Evolutionary conservation across 1,140 invertebrate species (phyloP).

Genomic region (Lasioglossum baleicum): DNA sequence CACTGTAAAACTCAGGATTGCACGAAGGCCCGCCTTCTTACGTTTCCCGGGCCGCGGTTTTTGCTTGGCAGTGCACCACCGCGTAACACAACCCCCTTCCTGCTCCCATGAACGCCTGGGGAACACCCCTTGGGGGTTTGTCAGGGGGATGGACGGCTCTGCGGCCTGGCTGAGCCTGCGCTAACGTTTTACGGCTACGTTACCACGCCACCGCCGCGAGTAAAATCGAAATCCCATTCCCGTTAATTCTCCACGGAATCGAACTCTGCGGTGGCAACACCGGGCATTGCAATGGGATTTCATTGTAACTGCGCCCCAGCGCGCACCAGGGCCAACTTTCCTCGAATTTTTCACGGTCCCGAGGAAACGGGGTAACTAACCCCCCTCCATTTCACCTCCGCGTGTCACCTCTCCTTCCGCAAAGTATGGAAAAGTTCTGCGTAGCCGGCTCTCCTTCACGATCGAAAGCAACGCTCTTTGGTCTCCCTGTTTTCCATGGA

Average conservation of each 20-base stretch:
- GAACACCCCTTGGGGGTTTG: slow-evolving; percentile 52
- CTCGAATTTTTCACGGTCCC: slow-evolving; percentile 29
- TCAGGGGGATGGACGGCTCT: slow-evolving; percentile 44
- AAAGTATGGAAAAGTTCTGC: background rate
- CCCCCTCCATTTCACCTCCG: background rate
- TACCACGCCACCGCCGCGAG: slow-evolving; percentile 60
- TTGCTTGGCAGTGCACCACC: slow-evolving; percentile 22
- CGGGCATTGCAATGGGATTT: slow-evolving; percentile 69
- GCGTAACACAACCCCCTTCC: slow-evolving; percentile 16
- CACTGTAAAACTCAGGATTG: slow-evolving; percentile 60
- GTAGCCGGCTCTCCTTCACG: no score
- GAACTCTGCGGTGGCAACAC: slow-evolving; percentile 66
- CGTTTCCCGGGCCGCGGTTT: slow-evolving; percentile 3
- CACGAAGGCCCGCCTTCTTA: slow-evolving; percentile 52
- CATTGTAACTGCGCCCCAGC: slow-evolving; percentile 66
- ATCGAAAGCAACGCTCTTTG: no score
- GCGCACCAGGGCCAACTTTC: slow-evolving; percentile 20
- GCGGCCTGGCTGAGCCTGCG: slow-evolving; percentile 69
- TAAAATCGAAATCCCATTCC: slow-evolving; percentile 75
- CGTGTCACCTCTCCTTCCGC: background rate
- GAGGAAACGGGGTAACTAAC: no score
- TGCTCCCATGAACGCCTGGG: background rate
- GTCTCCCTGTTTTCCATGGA: no score
- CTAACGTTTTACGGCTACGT: slow-evolving; percentile 73
- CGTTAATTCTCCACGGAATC: slow-evolving; percentile 77